Evolutionary conservation across 2,113 vertebrate genomes (phyloP).

Genomic region (Vimba vimba): DNA sequence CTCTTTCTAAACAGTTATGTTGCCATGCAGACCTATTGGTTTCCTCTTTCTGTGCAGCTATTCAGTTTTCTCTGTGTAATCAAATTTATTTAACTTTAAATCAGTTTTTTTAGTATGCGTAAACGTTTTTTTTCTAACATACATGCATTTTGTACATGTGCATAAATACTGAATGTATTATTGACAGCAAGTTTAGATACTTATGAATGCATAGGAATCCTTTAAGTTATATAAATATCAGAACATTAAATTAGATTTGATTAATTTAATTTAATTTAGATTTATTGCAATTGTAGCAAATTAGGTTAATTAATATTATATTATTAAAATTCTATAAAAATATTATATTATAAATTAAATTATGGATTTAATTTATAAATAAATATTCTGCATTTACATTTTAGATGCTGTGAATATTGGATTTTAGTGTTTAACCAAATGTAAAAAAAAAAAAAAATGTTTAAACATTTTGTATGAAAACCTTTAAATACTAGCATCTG

Average conservation of each 20-base stretch:
- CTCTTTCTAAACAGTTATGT: constrained; percentile 14
- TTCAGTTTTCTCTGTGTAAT: background rate
- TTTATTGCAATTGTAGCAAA: background rate
- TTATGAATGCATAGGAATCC: background rate
- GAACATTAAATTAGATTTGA: background rate
- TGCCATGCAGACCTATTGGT: background rate
- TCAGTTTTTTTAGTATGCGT: background rate
- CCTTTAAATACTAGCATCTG: no score
- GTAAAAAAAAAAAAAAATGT: background rate
- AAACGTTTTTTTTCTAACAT: background rate
- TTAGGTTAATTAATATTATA: background rate
- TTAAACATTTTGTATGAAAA: background rate
- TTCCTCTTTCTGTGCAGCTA: constrained; percentile 1
- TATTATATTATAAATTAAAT: background rate
- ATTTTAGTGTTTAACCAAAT: background rate
- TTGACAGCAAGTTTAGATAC: background rate
- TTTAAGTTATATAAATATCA: background rate
- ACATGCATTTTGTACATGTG: background rate
- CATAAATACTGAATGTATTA: background rate
- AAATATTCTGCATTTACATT: background rate
- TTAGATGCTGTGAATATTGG: background rate
- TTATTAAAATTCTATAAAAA: background rate
- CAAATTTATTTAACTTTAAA: background rate
- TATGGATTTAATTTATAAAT: no score
- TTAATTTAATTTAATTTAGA: background rate